These are phyloP conservation scores for Drosophila sturtevanti DNA, from an alignment of 1,140 invertebrate species.

Conservation along the genomic window DNA sequence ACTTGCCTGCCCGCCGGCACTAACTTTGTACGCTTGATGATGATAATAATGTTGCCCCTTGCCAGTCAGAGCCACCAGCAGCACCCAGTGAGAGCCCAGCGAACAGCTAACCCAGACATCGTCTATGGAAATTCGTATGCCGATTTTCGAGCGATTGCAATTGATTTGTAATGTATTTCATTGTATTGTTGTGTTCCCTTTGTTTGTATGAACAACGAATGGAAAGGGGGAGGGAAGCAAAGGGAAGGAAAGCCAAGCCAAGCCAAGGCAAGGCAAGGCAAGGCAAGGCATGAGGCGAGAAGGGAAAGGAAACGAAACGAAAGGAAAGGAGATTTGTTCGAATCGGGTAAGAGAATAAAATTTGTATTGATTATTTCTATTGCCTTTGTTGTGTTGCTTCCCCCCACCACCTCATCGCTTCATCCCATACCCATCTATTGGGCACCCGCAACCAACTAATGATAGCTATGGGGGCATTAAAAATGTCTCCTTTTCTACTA, in stretches of 20 bases:
- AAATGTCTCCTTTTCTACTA: constrained; percentile 54
- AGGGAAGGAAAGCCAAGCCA: no score
- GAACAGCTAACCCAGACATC: constrained; percentile 60
- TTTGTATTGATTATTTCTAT: constrained; percentile 81
- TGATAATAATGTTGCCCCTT: constrained; percentile 77
- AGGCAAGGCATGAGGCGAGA: no score
- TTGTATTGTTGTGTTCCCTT: constrained; percentile 50
- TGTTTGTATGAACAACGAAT: constrained; percentile 34
- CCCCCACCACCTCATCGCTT: not conserved
- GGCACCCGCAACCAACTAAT: constrained; percentile 44
- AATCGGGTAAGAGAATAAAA: constrained; percentile 50
- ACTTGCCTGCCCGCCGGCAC: constrained; percentile 66
- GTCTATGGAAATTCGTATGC: constrained; percentile 79
- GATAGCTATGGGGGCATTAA: constrained; percentile 79
- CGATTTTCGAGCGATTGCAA: constrained; percentile 80
- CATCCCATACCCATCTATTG: not conserved
- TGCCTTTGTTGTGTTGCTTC: constrained; percentile 62
- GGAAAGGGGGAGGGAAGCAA: constrained; percentile 20
- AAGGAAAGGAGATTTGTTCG: not conserved
- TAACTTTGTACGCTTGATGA: constrained; percentile 79
- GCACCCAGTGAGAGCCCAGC: no score
- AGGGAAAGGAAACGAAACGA: not conserved
- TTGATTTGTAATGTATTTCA: constrained; percentile 81
- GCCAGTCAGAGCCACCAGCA: constrained; percentile 39
- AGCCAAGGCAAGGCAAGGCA: no score